A percentile compares a stretch with the other conserved stretches of the same genome.
phyloP scores from a whole-genome alignment of 1,140 invertebrate genomes.

The Cherax quadricarinatus region DNA sequence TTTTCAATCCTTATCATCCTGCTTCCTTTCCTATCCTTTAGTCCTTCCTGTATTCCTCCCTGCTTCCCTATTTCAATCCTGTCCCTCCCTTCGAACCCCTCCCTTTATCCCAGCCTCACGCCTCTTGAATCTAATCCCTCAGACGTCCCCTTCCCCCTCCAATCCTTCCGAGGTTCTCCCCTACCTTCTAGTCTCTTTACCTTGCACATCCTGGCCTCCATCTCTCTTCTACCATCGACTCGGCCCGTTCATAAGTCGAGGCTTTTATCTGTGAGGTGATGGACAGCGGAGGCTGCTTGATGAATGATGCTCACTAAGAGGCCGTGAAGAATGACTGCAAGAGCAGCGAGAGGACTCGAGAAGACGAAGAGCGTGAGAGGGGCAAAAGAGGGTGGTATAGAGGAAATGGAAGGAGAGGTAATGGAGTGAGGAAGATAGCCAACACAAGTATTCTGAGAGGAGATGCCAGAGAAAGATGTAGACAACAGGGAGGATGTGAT shows the following conservation, averaged over 20 bases:
- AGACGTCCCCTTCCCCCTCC: neutral
- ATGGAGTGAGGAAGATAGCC: neutral
- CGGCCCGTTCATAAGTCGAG: slow-evolving; percentile 37
- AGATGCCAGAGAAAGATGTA: neutral
- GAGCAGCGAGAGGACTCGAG: neutral
- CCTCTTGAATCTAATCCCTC: too few species aligned
- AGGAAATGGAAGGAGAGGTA: neutral
- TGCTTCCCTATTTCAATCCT: neutral
- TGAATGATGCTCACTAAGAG: slow-evolving; percentile 31
- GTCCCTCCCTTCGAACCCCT: neutral
- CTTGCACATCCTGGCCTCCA: neutral
- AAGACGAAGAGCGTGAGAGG: neutral
- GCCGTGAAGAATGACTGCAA: neutral
- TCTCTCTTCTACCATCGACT: neutral
- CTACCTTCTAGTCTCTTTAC: neutral
- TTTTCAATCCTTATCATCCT: neutral
- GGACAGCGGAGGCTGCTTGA: slow-evolving; percentile 28
- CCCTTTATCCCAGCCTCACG: neutral
- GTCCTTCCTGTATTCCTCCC: neutral
- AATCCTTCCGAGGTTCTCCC: neutral
- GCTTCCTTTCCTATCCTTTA: neutral
- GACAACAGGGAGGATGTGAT: neutral
- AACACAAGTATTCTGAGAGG: neutral
- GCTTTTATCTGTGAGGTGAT: slow-evolving; percentile 44
- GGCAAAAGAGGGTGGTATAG: neutral